A percentile compares a stretch with the other conserved stretches of the same genome.
These are phyloP conservation scores for Myotis pilosus DNA, from an alignment of 2,797 vertebrate species.

Conservation along the genomic window DNA sequence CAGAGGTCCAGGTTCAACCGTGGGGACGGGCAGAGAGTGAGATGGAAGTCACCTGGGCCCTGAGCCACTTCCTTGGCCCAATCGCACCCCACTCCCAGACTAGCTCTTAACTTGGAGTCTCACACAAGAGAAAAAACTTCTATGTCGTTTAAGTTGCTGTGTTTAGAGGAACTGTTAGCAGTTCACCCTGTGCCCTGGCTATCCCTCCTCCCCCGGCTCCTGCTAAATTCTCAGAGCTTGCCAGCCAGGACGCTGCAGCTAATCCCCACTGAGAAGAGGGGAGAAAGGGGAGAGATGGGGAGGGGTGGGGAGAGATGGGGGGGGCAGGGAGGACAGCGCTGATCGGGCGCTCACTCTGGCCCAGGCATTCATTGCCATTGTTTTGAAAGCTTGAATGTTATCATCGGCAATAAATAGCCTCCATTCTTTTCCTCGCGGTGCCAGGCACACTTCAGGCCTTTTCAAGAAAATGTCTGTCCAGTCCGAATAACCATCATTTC, in stretches of 20 bases:
- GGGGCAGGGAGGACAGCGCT: background rate
- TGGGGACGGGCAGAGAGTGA: background rate
- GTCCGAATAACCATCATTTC: background rate
- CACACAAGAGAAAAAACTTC: accelerated
- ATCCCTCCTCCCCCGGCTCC: background rate
- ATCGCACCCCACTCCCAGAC: background rate
- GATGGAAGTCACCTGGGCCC: no score
- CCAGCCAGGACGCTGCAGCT: accelerated
- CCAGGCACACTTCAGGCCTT: background rate
- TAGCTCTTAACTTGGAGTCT: background rate
- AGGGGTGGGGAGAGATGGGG: accelerated
- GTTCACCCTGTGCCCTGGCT: no score
- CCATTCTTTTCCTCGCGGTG: background rate
- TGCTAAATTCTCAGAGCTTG: background rate
- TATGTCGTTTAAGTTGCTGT: background rate
- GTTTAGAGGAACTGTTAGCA: no score
- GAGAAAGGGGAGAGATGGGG: no score
- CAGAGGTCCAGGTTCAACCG: background rate
- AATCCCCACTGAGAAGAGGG: background rate
- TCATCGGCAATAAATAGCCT: background rate
- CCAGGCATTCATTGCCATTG: background rate
- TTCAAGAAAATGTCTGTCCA: background rate
- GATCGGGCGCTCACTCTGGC: background rate
- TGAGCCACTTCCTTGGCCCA: background rate
- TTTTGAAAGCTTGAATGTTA: background rate